Percentiles rank a stretch among this genome's conserved stretches.
These are phyloP conservation scores for Trissolcus brochymenae DNA, from an alignment of 2,888 invertebrate species.

Conservation along the genomic window DNA sequence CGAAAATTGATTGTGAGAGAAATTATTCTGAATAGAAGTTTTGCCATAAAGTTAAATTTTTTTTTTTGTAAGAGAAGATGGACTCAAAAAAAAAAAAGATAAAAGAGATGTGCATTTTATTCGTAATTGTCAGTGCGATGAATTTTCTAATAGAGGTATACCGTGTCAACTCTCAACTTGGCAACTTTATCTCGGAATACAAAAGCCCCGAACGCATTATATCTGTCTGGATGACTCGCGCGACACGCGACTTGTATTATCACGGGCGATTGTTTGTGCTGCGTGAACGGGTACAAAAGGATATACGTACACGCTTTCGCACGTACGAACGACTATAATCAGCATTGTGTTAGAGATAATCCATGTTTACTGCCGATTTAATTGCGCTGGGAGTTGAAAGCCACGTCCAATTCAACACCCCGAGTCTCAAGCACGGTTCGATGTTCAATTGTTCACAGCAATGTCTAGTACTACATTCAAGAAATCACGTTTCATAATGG, in stretches of 20 bases:
- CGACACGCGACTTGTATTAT: slow-evolving; percentile 40
- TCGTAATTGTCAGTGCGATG: neutral
- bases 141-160: slow-evolving; percentile 27
- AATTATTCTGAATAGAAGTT: neutral
- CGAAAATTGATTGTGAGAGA: slow-evolving; percentile 19
- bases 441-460: slow-evolving; percentile 49
- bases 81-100: neutral
- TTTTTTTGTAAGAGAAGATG: neutral
- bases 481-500: slow-evolving; percentile 36
- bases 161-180: slow-evolving; percentile 29
- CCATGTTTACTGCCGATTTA: slow-evolving; percentile 63
- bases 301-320: slow-evolving; percentile 28
- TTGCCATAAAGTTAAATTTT: neutral
- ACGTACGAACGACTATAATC: slow-evolving; percentile 51
- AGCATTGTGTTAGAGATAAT: slow-evolving; percentile 59
- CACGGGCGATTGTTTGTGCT: neutral
- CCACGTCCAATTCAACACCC: slow-evolving; percentile 51
- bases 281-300: slow-evolving; percentile 19
- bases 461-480: slow-evolving; percentile 43
- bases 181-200: slow-evolving; percentile 29
- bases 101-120: neutral
- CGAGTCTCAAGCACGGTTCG: slow-evolving; percentile 52
- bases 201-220: slow-evolving; percentile 48
- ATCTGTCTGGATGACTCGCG: slow-evolving; percentile 41
- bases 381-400: slow-evolving; percentile 60